phyloP scores from a whole-genome alignment of 1,140 invertebrate species.

The Hormaphis cornu region DNA sequence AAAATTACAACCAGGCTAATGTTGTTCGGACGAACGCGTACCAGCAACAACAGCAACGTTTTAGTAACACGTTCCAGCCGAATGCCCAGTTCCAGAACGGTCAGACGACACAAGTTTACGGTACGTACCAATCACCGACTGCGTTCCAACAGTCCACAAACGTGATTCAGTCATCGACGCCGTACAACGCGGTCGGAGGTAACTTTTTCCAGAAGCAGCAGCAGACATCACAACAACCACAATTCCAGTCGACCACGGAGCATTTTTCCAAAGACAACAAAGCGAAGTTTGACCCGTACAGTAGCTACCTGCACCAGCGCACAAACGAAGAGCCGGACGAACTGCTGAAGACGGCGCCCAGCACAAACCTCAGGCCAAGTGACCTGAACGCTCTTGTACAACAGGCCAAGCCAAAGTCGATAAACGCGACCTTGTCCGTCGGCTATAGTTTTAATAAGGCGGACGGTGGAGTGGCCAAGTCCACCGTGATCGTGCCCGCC shows the following conservation, averaged over 20 bases:
- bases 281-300: conserved; percentile 35
- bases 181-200: background rate
- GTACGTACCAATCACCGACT: conserved; percentile 40
- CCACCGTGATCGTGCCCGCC: conserved; percentile 17
- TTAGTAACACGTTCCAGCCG: background rate
- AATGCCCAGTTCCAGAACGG: background rate
- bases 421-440: conserved; percentile 37
- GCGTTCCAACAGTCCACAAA: conserved; percentile 38
- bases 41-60: background rate
- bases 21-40: conserved; percentile 33
- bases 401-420: conserved; percentile 29
- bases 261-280: conserved; percentile 26
- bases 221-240: background rate
- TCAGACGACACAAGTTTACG: conserved; percentile 10
- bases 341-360: conserved; percentile 38
- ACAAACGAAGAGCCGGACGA: conserved; percentile 36
- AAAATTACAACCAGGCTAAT: conserved; percentile 38
- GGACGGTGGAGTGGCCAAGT: conserved; percentile 9
- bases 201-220: background rate
- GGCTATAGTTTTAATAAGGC: conserved; percentile 36
- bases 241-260: conserved; percentile 17
- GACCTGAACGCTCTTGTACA: conserved; percentile 38
- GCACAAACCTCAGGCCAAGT: conserved; percentile 38
- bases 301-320: conserved; percentile 32
- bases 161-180: conserved; percentile 2